Evolutionary conservation across 2,888 invertebrate genomes (phyloP), one percentile per base, ranked within the genome.

Genomic region (Tetramorium bicarinatum): DNA sequence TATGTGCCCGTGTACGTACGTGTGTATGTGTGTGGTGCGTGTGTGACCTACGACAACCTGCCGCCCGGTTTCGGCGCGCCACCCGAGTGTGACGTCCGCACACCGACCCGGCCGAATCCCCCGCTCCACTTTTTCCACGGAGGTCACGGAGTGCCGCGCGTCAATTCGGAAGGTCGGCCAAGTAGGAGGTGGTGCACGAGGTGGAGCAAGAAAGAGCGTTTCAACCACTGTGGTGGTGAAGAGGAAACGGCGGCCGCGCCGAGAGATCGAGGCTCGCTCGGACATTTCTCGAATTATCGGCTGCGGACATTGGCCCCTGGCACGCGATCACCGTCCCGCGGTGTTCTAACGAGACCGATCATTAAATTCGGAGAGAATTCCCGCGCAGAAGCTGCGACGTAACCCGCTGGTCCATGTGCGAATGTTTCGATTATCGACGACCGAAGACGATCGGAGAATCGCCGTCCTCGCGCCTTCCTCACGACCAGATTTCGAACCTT

Each of bases 41-140:
- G 79, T 75, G 52, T 71, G 89, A 89, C 88, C 88, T 89, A 89
- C 89, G 88, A 86, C 88, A 87, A 89, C 87, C 88, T 89, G 87
- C 83, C 72, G 56, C 82, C n/a, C 25, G 75, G 76, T 38, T 62
- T 80, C 69, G 67, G 47, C 54, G 66, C 79, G 54, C 71, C 71
- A 59, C 38, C 56, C 82, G 62, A 79, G 79, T 72, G 74, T 80
- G 79, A 80, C 79, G 79, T 80, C 6, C 79, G 79, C 76, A 52
- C 67, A 66, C 75, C 79, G 59, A 80, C 79, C 79, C 74, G 79
- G 79, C 67, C 79, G 59, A 80, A 72, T 61, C 79, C 74, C 79
- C 71, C 74, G 79, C 38, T 80, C 79, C 59, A 80, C 79, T 80
- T 80, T 72, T 72, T 59, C 79, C 74, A 13, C 74, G 25, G 79